Base-by-base conservation (phyloP, 1,140 invertebrate genomes). In the Drosophila pectinifera region DNA sequence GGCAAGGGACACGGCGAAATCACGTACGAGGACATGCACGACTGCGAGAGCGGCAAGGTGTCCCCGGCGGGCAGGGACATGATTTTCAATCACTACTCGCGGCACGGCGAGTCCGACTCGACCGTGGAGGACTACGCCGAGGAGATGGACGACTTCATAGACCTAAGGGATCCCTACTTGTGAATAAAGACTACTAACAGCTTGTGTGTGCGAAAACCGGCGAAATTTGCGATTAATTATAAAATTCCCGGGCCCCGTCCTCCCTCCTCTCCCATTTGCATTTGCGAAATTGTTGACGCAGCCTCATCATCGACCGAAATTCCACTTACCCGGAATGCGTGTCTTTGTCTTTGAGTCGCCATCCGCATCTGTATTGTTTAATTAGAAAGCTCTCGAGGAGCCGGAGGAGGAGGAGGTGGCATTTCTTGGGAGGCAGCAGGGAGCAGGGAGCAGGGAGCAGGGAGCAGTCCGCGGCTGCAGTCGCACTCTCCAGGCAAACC, bases 31-130 rank as follows among this genome's bases (percentile, higher is more conserved):
- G 82, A 91, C 64, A 74, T 75, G 69, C 84, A 89, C 42, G 85
- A 73, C 28, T 89, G 84, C 48, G 85, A 89, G 48, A 89, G 84
- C 22, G 84, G 84, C 41, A 89, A 89, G 38, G 22, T 90, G 58
- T 61, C 74, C 61, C 84, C 85, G 24, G 51, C 51, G 46, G 73
- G 77, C 73, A 73, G 82, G 45, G 90, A 91, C 68, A 88, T 91
- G 82, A 54, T 90, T 53, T 91, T 82, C 72, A 91, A 91, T 91
- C 90, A 91, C 42, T 91, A 78, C 67, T 85, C 85, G 13, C 69
- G 90, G 26, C 84, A 89, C 28, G 85, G 84, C 55, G 64, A 89
- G 39, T 68, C 78, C 31, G 80, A 69, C 14, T 56, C 65, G 26
- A 26, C 67, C 43, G 43, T 42, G 10, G 64, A 68, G 28, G 83